Evolutionary conservation across 2,888 invertebrate species (phyloP).

Genomic region (Volucella bombylans): DNA sequence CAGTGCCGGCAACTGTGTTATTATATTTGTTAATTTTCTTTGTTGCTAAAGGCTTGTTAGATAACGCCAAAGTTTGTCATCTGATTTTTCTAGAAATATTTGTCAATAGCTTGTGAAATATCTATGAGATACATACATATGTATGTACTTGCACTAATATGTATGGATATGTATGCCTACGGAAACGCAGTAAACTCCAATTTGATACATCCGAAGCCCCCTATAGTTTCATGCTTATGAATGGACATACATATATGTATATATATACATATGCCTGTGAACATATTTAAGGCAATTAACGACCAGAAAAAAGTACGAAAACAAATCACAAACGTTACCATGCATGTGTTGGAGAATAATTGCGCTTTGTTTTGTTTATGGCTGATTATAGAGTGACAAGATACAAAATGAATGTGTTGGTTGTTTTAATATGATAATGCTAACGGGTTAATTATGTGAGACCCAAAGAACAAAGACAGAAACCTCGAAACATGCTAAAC

Average conservation of each 20-base stretch:
- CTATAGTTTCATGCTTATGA: neutral
- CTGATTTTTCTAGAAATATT: conserved; percentile 1
- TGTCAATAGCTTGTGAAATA: no score
- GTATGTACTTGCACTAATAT: no score
- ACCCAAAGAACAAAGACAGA: neutral
- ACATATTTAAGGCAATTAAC: conserved; percentile 54
- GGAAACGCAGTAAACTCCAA: neutral
- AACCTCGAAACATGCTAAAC: neutral
- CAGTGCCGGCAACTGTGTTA: conserved; percentile 12
- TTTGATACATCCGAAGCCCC: neutral
- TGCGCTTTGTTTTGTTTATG: no score
- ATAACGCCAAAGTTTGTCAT: conserved; percentile 6
- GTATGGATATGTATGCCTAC: no score
- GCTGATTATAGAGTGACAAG: no score
- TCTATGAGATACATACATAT: no score
- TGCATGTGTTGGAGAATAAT: neutral
- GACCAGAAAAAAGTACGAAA: conserved; percentile 26
- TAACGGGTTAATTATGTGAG: conserved; percentile 22
- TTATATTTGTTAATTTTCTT: neutral
- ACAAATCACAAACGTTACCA: neutral
- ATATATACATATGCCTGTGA: no score
- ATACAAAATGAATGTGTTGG: conserved; percentile 1
- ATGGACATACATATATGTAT: no score
- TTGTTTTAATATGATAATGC: conserved; percentile 35
- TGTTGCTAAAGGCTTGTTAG: conserved; percentile 8